phyloP scores from a whole-genome alignment of 1,140 invertebrate genomes.

The Scaptomyza pallida region DNA sequence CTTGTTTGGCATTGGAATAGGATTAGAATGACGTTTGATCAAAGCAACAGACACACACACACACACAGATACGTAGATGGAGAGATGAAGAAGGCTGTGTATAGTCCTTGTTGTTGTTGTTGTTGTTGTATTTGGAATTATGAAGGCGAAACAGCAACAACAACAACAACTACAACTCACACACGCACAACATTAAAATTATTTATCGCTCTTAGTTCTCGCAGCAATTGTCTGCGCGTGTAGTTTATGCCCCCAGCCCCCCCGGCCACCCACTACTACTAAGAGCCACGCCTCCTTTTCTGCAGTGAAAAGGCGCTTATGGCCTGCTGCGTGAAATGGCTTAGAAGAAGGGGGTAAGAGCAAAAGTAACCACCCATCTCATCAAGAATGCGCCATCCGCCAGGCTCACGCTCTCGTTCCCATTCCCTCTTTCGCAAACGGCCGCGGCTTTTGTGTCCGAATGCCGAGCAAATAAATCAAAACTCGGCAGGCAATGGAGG shows the following conservation, averaged over 20 bases:
- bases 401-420: slow-evolving; percentile 19
- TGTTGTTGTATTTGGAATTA: slow-evolving; percentile 55
- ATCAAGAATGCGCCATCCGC: slow-evolving; percentile 41
- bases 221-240: slow-evolving; percentile 69
- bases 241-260: slow-evolving; percentile 58
- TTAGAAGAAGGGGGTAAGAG: slow-evolving; percentile 1
- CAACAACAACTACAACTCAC: slow-evolving; percentile 9
- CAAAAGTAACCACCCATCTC: slow-evolving; percentile 61
- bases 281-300: slow-evolving; percentile 36
- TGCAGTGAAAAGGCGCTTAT: slow-evolving; percentile 57
- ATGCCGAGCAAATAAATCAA: slow-evolving; percentile 72
- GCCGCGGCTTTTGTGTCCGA: slow-evolving; percentile 67
- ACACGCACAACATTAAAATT: slow-evolving; percentile 52
- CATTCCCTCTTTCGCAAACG: slow-evolving; percentile 16
- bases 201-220: slow-evolving; percentile 60
- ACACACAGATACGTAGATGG: not conserved
- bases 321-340: slow-evolving; percentile 9
- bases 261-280: too few relatives aligned
- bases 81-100: not conserved
- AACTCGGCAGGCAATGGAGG: slow-evolving; percentile 42
- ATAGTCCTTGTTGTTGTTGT: slow-evolving; percentile 4
- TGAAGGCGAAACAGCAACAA: slow-evolving; percentile 56
- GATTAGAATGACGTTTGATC: slow-evolving; percentile 75
- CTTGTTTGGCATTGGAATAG: slow-evolving; percentile 46
- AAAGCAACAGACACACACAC: slow-evolving; percentile 40